phyloP scores from a whole-genome alignment of 1,140 invertebrate species.

The Drepana arcuata region DNA sequence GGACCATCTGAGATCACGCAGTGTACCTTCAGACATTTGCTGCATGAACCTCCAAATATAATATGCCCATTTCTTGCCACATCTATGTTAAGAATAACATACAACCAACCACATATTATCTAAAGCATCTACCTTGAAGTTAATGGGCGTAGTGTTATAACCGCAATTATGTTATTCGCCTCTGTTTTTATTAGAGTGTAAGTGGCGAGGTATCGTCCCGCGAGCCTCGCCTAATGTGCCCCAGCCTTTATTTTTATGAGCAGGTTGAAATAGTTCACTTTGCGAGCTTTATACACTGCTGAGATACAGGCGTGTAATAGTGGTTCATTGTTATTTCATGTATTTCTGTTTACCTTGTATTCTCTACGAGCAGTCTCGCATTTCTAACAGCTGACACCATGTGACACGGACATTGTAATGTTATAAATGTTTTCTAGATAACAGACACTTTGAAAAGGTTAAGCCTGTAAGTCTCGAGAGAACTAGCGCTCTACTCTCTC shows the following conservation, averaged over 20 bases:
- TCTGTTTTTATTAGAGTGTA: constrained; percentile 11
- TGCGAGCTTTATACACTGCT: constrained; percentile 10
- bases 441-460: neutral
- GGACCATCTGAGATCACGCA: too few species aligned
- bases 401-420: neutral
- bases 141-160: constrained; percentile 13
- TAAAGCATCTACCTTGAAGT: too few species aligned
- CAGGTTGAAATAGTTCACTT: constrained; percentile 10
- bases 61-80: too few species aligned
- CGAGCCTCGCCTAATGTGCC: constrained; percentile 4
- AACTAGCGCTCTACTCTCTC: neutral
- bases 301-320: constrained; percentile 5
- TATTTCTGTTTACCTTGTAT: constrained; percentile 5
- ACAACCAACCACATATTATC: too few species aligned
- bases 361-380: neutral
- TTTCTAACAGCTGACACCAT: neutral
- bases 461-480: neutral
- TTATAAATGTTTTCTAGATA: neutral
- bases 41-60: too few species aligned
- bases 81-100: too few species aligned
- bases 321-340: constrained; percentile 5
- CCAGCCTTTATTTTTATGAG: constrained; percentile 11
- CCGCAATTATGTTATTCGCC: constrained; percentile 7
- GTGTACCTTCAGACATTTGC: too few species aligned
- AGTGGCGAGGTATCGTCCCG: constrained; percentile 10